Percentiles rank a stretch among this genome's conserved stretches.
These are phyloP conservation scores for Pogonocichla stellata DNA, from an alignment of 2,113 vertebrate genomes.

Conservation along the genomic window DNA sequence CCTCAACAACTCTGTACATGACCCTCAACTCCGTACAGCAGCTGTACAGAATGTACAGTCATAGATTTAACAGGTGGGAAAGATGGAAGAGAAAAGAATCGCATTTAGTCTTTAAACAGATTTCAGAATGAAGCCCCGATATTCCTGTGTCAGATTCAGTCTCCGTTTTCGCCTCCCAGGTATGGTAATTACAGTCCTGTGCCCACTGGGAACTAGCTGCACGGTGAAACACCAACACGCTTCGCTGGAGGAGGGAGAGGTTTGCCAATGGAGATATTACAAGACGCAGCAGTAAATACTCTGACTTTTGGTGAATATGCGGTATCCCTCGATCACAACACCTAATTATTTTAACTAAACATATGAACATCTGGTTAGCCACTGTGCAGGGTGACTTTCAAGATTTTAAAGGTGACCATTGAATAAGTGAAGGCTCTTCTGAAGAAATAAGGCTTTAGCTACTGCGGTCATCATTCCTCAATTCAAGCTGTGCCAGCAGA, in stretches of 20 bases:
- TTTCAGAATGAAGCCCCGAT: neutral
- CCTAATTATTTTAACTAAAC: neutral
- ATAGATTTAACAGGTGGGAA: neutral
- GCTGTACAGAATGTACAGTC: neutral
- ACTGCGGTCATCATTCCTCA: accelerated
- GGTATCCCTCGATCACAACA: neutral
- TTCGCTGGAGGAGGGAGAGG: neutral
- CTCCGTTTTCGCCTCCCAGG: neutral
- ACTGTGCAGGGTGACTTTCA: neutral
- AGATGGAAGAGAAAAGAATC: neutral
- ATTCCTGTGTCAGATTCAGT: neutral
- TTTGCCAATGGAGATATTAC: neutral
- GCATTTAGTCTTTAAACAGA: neutral
- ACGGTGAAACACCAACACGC: neutral
- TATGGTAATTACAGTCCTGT: slow-evolving; percentile 25
- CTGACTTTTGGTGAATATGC: neutral
- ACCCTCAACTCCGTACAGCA: neutral
- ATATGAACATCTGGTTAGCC: neutral
- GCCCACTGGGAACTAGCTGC: neutral
- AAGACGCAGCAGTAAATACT: neutral
- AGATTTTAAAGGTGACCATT: neutral
- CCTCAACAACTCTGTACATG: neutral
- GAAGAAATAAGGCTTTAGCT: neutral
- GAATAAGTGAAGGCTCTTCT: neutral
- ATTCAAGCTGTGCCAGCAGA: neutral